Base-by-base conservation (phyloP, 1,140 invertebrate genomes). In the Anoplolepis gracilipes region DNA sequence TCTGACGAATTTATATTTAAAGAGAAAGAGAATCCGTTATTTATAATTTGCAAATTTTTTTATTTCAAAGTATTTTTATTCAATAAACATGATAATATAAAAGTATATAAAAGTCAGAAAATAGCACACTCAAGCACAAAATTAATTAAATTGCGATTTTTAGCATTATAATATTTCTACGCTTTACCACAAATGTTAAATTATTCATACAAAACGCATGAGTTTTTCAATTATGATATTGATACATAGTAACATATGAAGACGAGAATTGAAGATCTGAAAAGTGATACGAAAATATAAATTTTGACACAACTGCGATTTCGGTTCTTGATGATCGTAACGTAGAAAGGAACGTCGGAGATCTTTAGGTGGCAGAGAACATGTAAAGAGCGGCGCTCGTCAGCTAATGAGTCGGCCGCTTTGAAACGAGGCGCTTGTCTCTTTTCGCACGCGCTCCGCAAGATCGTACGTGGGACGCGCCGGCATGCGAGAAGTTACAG, bases 341-440 rank as follows among this genome's bases (percentile, higher is more conserved):
- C 78, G 25, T 16, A 36, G 42, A 42, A 53, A 88, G 36, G 67
- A 49, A 85, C 57, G 65, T 5, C 33, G n/a, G 42, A 73, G 82
- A 78, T 79, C 59, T 49, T 84, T 62, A 78, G 70, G 33, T 62
- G 61, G n/a, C 69, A 53, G 55, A 53, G 49, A 70, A 57, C 46
- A 65, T 33, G 88, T 25, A 10, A 75, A 89, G 85, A 87, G 70
- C 69, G 73, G 42, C 84, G 89, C 75, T 86, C 73, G 82, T 69
- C 78, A 73, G 85, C 78, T 91, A 91, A 91, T 89, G 90, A 91
- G 90, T 90, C 90, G 90, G 88, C 78, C 76, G 88, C 90, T 91
- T 91, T 91, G 90, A 91, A 85, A 89, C 88, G 55, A 39, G 77
- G 25, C n/a, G 87, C 72, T 84, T 87, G 85, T 88, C 87, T 89